Evolutionary conservation across 2,888 invertebrate genomes (phyloP), one percentile per base, ranked within the genome.

Genomic region (Clivina fossor): DNA sequence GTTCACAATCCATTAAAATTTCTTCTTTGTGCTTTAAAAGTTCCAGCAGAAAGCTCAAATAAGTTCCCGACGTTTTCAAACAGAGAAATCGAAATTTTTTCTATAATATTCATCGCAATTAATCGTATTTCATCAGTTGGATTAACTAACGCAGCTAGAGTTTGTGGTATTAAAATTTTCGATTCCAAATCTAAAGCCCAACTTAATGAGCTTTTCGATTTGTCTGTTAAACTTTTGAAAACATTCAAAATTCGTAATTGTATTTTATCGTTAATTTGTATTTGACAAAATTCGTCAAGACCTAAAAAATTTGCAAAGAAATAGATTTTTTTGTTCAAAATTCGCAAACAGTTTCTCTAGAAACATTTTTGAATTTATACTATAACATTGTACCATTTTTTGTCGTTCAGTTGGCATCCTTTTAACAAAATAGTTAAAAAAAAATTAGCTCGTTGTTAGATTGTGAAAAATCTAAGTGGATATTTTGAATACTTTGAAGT

Each of bases 1-100:
- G 88, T 59, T 86, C 81, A 28, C 79, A 72, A 64, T 90, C 89
- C 58, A 86, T 69, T 20, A 78, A 61, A 32, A 90, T 74, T 67
- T 88, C 89, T 50, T 79, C 73, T 57, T 73, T 74, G 35, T 80
- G 77, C 3, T 66, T 61, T n/a, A 71, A 56, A 1, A 84, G 59
- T 63, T 80, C 76, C 53, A 74, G 69, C 16, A 81, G 61, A 4
- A 84, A 62, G 2, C 76, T 67, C 15, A 74, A 68, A 59, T 79
- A n/a, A n/a, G n/a, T n/a, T n/a, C n/a, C n/a, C n/a, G n/a, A n/a
- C n/a, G n/a, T n/a, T n/a, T n/a, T n/a, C n/a, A n/a, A n/a, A n/a
- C n/a, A n/a, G n/a, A n/a, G n/a, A n/a, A n/a, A n/a, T n/a, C n/a
- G n/a, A n/a, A n/a, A n/a, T n/a, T n/a, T n/a, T n/a, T n/a, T n/a